Evolutionary conservation across 2,888 invertebrate genomes (phyloP).

Genomic region (Platycnemis pennipes): DNA sequence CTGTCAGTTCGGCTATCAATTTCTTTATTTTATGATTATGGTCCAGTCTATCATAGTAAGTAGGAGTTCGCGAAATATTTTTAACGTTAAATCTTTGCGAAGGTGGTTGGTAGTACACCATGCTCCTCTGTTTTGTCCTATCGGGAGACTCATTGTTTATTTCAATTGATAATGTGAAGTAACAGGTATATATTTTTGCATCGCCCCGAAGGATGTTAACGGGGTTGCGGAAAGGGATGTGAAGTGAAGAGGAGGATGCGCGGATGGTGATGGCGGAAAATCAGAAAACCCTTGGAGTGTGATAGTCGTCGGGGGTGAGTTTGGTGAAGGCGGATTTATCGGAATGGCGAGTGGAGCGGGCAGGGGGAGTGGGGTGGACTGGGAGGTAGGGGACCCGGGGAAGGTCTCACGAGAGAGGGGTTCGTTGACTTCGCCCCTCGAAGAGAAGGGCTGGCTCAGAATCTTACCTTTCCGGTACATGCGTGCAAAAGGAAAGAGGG

Average conservation of each 20-base stretch:
- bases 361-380: neutral
- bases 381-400: neutral
- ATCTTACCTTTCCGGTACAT: slow-evolving; percentile 67
- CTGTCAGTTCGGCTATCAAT: no score
- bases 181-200: neutral
- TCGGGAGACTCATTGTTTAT: no score
- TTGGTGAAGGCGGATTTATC: neutral
- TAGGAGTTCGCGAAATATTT: no score
- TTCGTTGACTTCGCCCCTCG: slow-evolving; percentile 51
- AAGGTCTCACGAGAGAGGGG: neutral
- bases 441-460: slow-evolving; percentile 49
- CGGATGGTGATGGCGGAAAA: neutral
- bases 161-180: neutral
- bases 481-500: slow-evolving; percentile 40
- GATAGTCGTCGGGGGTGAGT: neutral
- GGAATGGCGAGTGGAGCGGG: neutral
- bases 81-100: no score
- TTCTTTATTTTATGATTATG: no score
- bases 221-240: neutral
- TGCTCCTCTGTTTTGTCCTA: no score
- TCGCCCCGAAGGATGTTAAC: neutral
- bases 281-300: neutral
- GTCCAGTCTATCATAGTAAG: no score
- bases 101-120: no score
- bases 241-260: neutral